phyloP scores from a whole-genome alignment of 2,888 invertebrate species.

The Thysanoteuthis rhombus region DNA sequence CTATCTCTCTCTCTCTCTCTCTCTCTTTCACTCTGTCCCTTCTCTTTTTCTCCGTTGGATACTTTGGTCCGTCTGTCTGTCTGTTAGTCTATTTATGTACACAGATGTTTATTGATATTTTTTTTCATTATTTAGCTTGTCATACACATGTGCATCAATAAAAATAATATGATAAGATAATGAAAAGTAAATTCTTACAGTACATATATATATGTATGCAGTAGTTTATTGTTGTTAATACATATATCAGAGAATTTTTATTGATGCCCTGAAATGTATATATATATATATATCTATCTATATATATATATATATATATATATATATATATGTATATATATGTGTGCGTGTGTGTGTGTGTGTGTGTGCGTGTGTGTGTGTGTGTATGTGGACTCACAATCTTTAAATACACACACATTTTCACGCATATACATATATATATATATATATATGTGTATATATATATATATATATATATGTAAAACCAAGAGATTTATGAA shows the following conservation, averaged over 20 bases:
- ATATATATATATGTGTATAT: background rate
- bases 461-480: background rate
- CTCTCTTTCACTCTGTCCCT: too few relatives aligned
- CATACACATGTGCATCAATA: background rate
- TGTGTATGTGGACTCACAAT: too few relatives aligned
- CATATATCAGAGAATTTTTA: background rate
- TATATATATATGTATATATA: background rate
- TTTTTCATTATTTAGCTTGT: background rate
- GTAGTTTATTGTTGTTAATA: too few relatives aligned
- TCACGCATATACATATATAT: too few relatives aligned
- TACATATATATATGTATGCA: too few relatives aligned
- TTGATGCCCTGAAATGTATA: background rate
- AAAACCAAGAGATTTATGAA: background rate
- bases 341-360: too few relatives aligned
- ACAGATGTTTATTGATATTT: background rate
- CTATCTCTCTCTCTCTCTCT: too few relatives aligned
- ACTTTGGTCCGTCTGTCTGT: background rate
- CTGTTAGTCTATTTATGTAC: background rate
- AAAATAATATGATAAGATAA: background rate
- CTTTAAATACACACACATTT: too few relatives aligned
- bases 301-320: background rate
- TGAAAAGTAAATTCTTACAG: too few relatives aligned
- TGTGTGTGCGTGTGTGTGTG: too few relatives aligned
- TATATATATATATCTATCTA: too few relatives aligned
- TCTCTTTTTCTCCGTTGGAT: background rate